Evolutionary conservation across 2,797 vertebrate species (phyloP).

Genomic region (Trachops cirrhosus): DNA sequence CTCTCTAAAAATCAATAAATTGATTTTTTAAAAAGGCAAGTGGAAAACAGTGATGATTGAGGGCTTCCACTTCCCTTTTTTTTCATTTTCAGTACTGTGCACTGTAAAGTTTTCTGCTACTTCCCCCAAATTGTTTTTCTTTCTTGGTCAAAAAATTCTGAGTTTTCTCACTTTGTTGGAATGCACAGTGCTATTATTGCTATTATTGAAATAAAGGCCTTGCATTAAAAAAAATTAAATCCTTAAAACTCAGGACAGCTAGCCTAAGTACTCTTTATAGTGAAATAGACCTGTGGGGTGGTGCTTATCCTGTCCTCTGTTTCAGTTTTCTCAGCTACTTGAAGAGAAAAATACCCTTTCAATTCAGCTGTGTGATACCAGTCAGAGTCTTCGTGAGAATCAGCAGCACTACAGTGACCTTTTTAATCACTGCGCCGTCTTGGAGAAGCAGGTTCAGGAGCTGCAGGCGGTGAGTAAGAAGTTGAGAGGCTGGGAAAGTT

Average conservation of each 20-base stretch:
- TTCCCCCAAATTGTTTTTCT: slow-evolving; percentile 8
- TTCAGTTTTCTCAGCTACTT: slow-evolving; percentile 85
- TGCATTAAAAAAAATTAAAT: neutral
- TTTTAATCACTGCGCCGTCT: slow-evolving; percentile 76
- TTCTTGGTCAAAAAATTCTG: neutral
- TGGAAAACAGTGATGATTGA: neutral
- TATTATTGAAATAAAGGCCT: neutral
- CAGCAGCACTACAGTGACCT: slow-evolving; percentile 79
- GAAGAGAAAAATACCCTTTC: slow-evolving; percentile 86
- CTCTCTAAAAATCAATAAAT: too few species aligned
- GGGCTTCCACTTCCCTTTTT: neutral
- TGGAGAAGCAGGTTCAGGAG: slow-evolving; percentile 83
- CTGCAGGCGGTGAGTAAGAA: slow-evolving; percentile 75
- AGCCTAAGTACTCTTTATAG: neutral
- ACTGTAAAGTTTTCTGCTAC: neutral
- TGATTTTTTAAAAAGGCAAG: neutral
- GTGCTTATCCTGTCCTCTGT: neutral
- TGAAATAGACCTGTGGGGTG: neutral
- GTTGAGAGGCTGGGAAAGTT: slow-evolving; percentile 30
- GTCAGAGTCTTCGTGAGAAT: slow-evolving; percentile 77
- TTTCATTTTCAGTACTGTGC: neutral
- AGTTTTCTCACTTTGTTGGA: slow-evolving; percentile 11
- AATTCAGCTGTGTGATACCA: slow-evolving; percentile 81
- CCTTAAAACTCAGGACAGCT: neutral
- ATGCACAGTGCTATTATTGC: neutral